These are phyloP conservation scores for Coenonympha arcania DNA, from an alignment of 2,888 invertebrate species.

Conservation along the genomic window DNA sequence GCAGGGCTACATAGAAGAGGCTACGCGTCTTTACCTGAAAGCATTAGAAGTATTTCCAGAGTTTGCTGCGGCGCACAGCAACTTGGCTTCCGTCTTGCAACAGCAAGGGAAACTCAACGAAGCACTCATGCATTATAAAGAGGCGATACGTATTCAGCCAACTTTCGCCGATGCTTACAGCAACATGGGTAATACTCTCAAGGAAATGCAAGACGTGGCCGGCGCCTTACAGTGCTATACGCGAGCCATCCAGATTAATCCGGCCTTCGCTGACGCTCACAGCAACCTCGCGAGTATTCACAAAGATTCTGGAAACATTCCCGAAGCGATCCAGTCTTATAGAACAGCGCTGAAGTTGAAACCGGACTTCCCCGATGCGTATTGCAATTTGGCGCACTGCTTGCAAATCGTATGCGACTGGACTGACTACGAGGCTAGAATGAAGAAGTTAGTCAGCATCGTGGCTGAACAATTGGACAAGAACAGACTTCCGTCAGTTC, in stretches of 20 bases:
- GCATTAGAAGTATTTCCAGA: conserved; percentile 97
- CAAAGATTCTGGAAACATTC: conserved; percentile 99
- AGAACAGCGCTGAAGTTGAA: conserved; percentile 97
- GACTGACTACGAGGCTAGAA: conserved; percentile 97
- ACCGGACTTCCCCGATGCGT: conserved; percentile 99
- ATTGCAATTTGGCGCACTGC: conserved; percentile 99
- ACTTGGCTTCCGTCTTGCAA: conserved; percentile 97
- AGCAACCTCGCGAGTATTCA: conserved; percentile 99
- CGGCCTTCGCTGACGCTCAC: conserved; percentile 99
- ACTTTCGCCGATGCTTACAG: conserved; percentile 99
- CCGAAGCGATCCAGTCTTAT: conserved; percentile 98
- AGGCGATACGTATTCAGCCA: conserved; percentile 98
- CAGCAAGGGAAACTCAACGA: conserved; percentile 98
- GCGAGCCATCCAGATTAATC: conserved; percentile 98
- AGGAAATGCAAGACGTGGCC: conserved; percentile 98
- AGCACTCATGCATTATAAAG: conserved; percentile 98
- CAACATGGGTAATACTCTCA: conserved; percentile 99
- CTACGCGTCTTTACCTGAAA: conserved; percentile 94
- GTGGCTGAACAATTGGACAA: conserved; percentile 98
- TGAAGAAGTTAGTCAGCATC: conserved; percentile 96
- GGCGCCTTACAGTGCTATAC: conserved; percentile 99
- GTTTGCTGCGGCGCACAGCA: conserved; percentile 99
- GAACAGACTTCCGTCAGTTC: conserved; percentile 97
- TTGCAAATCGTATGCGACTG: conserved; percentile 99
- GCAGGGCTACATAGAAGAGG: conserved; percentile 98